Conservation (phyloP, 1,140 invertebrate species). For the Lutraria rhynchaena region DNA sequence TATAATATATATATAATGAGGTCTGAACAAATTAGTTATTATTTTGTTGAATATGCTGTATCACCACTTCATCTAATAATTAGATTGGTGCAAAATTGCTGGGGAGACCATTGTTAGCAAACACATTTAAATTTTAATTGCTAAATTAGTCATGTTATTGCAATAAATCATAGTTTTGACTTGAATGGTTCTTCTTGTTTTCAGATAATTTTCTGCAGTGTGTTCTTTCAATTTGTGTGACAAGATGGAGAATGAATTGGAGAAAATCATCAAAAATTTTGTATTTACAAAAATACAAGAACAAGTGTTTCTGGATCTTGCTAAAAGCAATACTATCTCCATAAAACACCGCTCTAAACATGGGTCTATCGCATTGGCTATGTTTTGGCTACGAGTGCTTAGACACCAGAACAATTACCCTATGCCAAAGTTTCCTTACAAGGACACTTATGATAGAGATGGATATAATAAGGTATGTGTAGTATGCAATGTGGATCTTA, state of each 20-base stretch:
- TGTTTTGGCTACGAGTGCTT: slow-evolving; percentile 66
- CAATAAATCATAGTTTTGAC: neutral
- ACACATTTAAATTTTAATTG: no score
- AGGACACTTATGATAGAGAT: slow-evolving; percentile 64
- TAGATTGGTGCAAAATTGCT: no score
- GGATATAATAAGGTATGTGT: slow-evolving; percentile 63
- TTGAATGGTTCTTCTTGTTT: neutral
- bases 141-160: neutral
- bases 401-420: slow-evolving; percentile 71
- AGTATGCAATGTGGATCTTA: no score
- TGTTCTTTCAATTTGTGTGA: neutral
- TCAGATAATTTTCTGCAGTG: neutral
- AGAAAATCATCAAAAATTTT: slow-evolving; percentile 63
- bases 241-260: slow-evolving; percentile 58
- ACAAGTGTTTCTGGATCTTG: slow-evolving; percentile 62
- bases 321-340: slow-evolving; percentile 57
- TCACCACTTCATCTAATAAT: no score
- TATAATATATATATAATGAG: no score
- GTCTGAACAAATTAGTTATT: no score
- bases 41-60: no score
- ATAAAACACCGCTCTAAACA: slow-evolving; percentile 56
- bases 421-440: slow-evolving; percentile 67
- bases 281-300: slow-evolving; percentile 66
- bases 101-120: no score
- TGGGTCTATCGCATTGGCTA: slow-evolving; percentile 63